Evolutionary conservation across 2,797 vertebrate genomes (phyloP), one percentile per base, ranked within the genome.

Genomic region (Spea hammondii): DNA sequence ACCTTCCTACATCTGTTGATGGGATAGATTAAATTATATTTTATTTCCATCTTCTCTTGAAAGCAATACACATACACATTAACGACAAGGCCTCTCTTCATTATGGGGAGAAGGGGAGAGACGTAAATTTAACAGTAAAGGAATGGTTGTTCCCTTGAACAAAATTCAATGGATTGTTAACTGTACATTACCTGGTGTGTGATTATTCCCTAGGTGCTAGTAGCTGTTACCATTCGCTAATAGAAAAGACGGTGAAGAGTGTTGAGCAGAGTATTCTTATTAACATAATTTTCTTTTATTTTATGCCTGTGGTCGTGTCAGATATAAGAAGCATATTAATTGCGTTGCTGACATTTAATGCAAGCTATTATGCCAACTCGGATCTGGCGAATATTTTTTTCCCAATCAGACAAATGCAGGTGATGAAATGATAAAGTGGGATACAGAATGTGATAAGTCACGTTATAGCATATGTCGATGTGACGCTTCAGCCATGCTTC

Each of bases 211-310:
- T 57, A 73, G 74, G 68, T 68, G 55, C 70, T 75, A 82, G 46
- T 82, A 77, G 70, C 74, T 82, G 74, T 77, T 82, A 82, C 79
- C 67, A 82, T 72, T 82, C 50, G 74, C 79, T 82, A 82, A 82
- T 82, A 70, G 79, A 77, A 80, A 76, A 76, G 79, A 82, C 69
- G 73, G 70, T 82, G 79, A 82, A 77, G 74, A 68, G 76, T 76
- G 67, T 75, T 80, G 72, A 79, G 71, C 70, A 72, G 78, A 74
- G 76, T 78, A 66, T 67, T 77, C 69, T 65, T 81, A 81, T 81
- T 81, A 81, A 76, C 79, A 81, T 81, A 81, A 81, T 81, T 81
- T 81, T 77, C 74, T 72, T 77, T 82, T 72, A 82, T 82, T 78
- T 82, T 72, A 78, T 77, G 69, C 74, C 75, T 72, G 49, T 77